Conservation (phyloP, 35 echinoderm and acorn worm genomes). For the Strongylocentrotus purpuratus region DNA sequence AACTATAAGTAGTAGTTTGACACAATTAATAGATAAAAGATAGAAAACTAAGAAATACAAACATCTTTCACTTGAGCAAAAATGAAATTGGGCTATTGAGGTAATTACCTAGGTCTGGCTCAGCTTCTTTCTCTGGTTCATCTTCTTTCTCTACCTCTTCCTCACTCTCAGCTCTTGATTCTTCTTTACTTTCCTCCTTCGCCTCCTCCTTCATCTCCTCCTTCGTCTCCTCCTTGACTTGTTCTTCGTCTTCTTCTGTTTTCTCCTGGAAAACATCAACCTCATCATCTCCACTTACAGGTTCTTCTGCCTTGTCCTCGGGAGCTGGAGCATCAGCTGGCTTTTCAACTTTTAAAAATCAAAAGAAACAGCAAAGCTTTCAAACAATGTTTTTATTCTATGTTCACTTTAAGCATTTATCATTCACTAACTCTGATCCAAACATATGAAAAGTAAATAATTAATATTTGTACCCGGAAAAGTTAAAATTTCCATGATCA, state of each 20-base stretch:
- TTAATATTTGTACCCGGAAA: too few relatives aligned
- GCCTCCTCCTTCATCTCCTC: not conserved
- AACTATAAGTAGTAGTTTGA: not conserved
- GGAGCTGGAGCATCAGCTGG: constrained; percentile 57
- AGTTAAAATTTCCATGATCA: too few relatives aligned
- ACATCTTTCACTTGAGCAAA: not conserved
- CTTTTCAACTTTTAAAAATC: constrained; percentile 37
- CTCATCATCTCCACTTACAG: constrained; percentile 23
- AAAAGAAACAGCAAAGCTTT: not conserved
- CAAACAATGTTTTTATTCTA: not conserved
- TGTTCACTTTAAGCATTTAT: too few relatives aligned
- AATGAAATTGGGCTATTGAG: not conserved
- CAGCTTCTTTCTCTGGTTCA: not conserved
- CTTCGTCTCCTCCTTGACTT: not conserved
- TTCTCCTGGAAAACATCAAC: not conserved
- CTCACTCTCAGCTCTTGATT: constrained; percentile 15
- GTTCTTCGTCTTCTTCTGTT: constrained; percentile 59
- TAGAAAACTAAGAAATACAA: not conserved
- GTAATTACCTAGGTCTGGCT: constrained; percentile 29
- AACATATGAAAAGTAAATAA: too few relatives aligned
- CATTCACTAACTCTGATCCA: too few relatives aligned
- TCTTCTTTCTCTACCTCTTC: not conserved
- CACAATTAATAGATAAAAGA: not conserved
- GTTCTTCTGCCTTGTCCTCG: constrained; percentile 41
- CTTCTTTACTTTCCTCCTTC: constrained; percentile 42